These are phyloP conservation scores for Taurulus bubalis DNA, from an alignment of 2,113 vertebrate species.

Conservation along the genomic window DNA sequence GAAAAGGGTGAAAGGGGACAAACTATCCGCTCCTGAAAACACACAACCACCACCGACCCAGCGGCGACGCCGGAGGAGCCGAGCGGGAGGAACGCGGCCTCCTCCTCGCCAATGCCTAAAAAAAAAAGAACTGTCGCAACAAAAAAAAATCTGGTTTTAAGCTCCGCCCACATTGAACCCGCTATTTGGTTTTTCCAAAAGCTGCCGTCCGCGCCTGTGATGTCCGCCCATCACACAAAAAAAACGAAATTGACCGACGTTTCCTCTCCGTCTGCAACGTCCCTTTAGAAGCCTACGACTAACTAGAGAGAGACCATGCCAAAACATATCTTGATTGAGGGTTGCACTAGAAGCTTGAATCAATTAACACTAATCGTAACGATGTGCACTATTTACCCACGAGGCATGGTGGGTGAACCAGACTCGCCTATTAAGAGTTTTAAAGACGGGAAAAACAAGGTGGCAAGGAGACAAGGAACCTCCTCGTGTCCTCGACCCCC, in stretches of 20 bases:
- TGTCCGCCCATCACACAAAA: constrained; percentile 54
- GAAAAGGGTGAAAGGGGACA: constrained; percentile 24
- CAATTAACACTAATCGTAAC: constrained; percentile 81
- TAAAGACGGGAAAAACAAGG: constrained; percentile 55
- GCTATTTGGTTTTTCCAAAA: constrained; percentile 51
- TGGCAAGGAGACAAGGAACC: constrained; percentile 42
- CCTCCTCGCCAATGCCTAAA: no score
- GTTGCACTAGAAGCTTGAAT: constrained; percentile 82
- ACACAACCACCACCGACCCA: constrained; percentile 55
- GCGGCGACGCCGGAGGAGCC: constrained; percentile 53
- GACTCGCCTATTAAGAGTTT: constrained; percentile 66
- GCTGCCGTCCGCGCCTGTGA: constrained; percentile 61
- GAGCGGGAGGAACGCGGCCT: constrained; percentile 10
- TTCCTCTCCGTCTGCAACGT: constrained; percentile 44
- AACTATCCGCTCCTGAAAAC: constrained; percentile 54
- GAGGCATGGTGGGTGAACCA: constrained; percentile 66
- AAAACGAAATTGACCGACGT: constrained; percentile 54
- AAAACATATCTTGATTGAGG: constrained; percentile 72
- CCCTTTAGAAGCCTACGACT: constrained; percentile 51
- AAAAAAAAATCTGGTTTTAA: constrained; percentile 38
- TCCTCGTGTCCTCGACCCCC: constrained; percentile 39
- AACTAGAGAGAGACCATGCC: constrained; percentile 74
- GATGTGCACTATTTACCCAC: constrained; percentile 82
- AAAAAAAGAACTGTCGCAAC: constrained; percentile 55
- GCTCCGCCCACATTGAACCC: constrained; percentile 28